Conservation (phyloP, 2,113 vertebrate species). For the Corythoichthys haematopterus region DNA sequence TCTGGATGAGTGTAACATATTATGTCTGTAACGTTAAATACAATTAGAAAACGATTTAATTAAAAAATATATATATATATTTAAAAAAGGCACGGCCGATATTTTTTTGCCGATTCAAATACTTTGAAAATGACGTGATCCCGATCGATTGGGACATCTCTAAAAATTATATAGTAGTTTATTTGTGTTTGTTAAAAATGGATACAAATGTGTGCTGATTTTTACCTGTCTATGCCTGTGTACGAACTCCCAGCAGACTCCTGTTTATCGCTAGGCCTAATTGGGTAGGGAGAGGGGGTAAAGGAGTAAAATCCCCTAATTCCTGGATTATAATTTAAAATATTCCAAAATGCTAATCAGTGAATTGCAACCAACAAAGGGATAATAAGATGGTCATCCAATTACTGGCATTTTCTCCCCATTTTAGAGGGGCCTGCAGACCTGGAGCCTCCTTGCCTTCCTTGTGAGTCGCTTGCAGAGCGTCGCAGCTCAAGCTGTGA, state of each 20-base stretch:
- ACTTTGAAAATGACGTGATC: too few species aligned
- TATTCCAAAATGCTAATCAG: slow-evolving; percentile 76
- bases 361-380: slow-evolving; percentile 74
- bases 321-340: slow-evolving; percentile 75
- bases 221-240: slow-evolving; percentile 44
- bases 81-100: too few species aligned
- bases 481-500: slow-evolving; percentile 52
- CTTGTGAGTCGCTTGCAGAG: slow-evolving; percentile 42
- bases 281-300: slow-evolving; percentile 45
- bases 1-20: too few species aligned
- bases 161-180: too few species aligned
- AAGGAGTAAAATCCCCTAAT: slow-evolving; percentile 62
- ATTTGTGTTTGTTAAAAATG: neutral
- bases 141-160: too few species aligned
- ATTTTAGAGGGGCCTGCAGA: slow-evolving; percentile 45
- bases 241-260: slow-evolving; percentile 25
- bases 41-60: too few species aligned
- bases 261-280: slow-evolving; percentile 50
- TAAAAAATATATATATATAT: too few species aligned
- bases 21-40: too few species aligned
- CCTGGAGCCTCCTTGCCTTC: slow-evolving; percentile 44
- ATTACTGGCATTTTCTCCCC: slow-evolving; percentile 61
- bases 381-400: slow-evolving; percentile 74
- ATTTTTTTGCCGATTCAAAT: too few species aligned
- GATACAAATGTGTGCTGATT: neutral